Evolutionary conservation across 2,113 vertebrate species (phyloP), one percentile per base, ranked within the genome.

Genomic region (Pterocles gutturalis): DNA sequence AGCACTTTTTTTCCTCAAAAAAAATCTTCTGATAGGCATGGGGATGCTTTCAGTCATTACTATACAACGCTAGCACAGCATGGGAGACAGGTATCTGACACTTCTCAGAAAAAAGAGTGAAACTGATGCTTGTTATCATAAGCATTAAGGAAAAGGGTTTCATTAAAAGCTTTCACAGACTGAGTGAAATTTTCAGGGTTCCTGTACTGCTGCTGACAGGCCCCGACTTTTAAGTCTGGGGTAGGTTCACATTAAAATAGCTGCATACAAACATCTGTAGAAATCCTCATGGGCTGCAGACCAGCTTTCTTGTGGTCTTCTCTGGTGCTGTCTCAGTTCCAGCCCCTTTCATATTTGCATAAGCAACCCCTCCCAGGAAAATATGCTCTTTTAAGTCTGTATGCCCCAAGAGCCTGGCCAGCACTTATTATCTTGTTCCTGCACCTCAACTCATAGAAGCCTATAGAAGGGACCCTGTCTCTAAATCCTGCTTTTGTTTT

Each of bases 381-480:
- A 24, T 16, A 31, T 6, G 1, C 4, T 29, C 22, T 22, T 21
- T 48, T 22, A 31, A 60, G 21, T 7, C 62, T 45, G 4, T 24
- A 9, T 5, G 4, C 7, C 33, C 34, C 38, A 24, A 17, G 7
- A 77, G 17, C 48, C 24, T 24, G 13, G 53, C 36, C 64, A 45
- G 5, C 28, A 31, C 4, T 21, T 7, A 2, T 20, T 29, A 15
- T 3, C 16, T 36, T 7, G 8, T 11, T 58, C 33, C 43, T 26
- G 5, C 4, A n/a, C 11, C 73, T 43, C 13, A 34, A 2, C 17
- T 12, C 3, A 3, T 0, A 41, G 7, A 65, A 51, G 3, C 9
- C 11, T 0, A 0, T 2, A 2, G 4, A 10, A 1, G 4, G 8
- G 46, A 18, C 6, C 29, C 7, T 64, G 46, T 19, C 31, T 29